Base-by-base conservation (phyloP, 2,113 vertebrate species). In the Takifugu bimaculatus region DNA sequence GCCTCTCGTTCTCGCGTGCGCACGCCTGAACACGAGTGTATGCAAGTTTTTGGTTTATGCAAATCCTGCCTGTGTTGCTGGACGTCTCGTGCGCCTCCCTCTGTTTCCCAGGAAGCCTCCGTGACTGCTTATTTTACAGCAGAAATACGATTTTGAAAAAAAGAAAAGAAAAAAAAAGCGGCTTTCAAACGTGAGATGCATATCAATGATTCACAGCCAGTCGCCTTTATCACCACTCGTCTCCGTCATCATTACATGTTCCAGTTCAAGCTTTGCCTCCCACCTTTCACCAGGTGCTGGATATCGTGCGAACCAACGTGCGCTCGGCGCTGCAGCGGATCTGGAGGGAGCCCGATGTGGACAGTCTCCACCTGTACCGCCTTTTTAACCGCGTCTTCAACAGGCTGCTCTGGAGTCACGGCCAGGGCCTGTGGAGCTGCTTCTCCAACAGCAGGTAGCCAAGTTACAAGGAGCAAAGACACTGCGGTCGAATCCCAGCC, bases 381-480 rank as follows among this genome's bases (percentile, higher is more conserved):
- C 91, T 97, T 77, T 96, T 98, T 82, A 95, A 93, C 80, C 94
- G 94, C 0, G 91, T 99, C 39, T 99, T 98, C 81, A 97, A 92
- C 87, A 92, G 94, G 50, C 87, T 99, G 51, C 94, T 99, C 7
- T 99, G 97, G 96, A 98, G 92, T 81, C 97, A 94, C 1, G 97
- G 97, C 42, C 96, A 97, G 82, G 97, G 96, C 29, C 80, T 99
- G 1, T 99, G 97, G 97, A 97, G 94, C 83, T 97, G 94, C 88
- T 97, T 98, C 86, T 96, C 93, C 82, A 95, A 93, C 90, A 95
- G 95, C 0, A 68, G 87, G 87, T 88, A 83, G 48, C 77, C 0
- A 50, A 1, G 2, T 28, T 5, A 14, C 5, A 57, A 54, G 29
- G 9, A 26, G 5, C 13, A 45, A 15, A 45, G 13, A 39, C 11